Percentiles rank a stretch among this genome's conserved stretches.
phyloP scores from a whole-genome alignment of 64 coral and sea anemone genomes.

The Pachyseris speciosa region DNA sequence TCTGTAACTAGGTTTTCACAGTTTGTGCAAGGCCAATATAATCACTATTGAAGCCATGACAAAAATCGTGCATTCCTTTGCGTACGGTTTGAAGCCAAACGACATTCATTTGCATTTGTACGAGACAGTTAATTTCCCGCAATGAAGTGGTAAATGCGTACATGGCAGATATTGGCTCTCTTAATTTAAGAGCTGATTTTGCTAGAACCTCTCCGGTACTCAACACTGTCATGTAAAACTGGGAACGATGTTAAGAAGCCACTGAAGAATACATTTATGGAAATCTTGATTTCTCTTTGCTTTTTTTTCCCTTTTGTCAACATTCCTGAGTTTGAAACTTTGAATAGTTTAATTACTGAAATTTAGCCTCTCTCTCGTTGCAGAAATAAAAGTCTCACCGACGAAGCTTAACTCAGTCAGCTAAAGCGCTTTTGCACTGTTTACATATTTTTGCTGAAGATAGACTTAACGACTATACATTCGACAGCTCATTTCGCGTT shows the following conservation, averaged over 20 bases:
- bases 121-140: neutral
- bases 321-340: neutral
- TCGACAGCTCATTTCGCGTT: neutral
- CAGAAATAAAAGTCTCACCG: neutral
- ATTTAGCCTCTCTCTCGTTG: neutral
- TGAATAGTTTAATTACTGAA: neutral
- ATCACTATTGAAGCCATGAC: neutral
- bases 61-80: neutral
- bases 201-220: neutral
- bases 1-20: no score
- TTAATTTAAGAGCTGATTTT: neutral
- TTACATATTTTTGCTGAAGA: neutral
- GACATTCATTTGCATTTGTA: slow-evolving; percentile 4
- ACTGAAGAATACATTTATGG: neutral
- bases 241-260: neutral
- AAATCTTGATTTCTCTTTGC: neutral
- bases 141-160: neutral
- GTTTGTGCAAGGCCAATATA: no score
- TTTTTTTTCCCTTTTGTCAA: neutral
- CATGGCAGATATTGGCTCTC: neutral
- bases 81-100: neutral
- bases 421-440: neutral
- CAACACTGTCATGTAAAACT: neutral
- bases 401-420: no score
- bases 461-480: neutral